phyloP scores from a whole-genome alignment of 2,113 vertebrate genomes.

The Catharus fuscescens region DNA sequence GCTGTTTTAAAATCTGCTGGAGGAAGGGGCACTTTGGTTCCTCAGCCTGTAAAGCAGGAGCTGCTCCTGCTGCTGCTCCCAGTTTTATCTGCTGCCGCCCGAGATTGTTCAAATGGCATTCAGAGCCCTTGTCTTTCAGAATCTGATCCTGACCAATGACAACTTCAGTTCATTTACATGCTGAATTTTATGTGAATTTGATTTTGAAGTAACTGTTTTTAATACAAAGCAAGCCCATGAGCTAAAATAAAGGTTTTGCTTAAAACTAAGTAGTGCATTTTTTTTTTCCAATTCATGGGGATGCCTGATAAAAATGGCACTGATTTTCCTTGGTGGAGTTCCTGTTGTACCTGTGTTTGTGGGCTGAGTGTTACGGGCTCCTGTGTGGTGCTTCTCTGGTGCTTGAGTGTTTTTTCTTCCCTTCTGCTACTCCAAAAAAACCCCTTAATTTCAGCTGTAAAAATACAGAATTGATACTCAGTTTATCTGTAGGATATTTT shows the following conservation, averaged over 20 bases:
- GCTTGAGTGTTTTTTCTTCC: not conserved
- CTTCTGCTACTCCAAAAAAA: not conserved
- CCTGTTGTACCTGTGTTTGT: not conserved
- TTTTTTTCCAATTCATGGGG: not conserved
- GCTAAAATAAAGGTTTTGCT: slow-evolving; percentile 70
- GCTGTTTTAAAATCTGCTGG: not conserved
- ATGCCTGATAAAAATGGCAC: not conserved
- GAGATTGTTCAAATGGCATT: not conserved
- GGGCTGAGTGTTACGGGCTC: not conserved
- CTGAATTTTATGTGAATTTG: slow-evolving; percentile 54
- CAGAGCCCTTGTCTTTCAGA: not conserved
- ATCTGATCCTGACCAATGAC: not conserved
- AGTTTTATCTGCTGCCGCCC: not conserved
- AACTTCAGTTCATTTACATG: slow-evolving; percentile 9
- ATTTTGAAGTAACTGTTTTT: slow-evolving; percentile 61
- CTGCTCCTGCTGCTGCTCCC: not conserved
- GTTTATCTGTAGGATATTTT: accelerated
- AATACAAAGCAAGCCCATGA: slow-evolving; percentile 53
- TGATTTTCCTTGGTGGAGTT: not conserved
- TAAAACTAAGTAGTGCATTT: not conserved
- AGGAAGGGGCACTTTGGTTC: not conserved
- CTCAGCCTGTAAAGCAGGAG: not conserved
- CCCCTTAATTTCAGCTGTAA: not conserved
- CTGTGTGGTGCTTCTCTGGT: not conserved
- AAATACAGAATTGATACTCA: not conserved